Evolutionary conservation across 2,113 vertebrate genomes (phyloP), one percentile per base, ranked within the genome.

Genomic region (Ciconia maguari): DNA sequence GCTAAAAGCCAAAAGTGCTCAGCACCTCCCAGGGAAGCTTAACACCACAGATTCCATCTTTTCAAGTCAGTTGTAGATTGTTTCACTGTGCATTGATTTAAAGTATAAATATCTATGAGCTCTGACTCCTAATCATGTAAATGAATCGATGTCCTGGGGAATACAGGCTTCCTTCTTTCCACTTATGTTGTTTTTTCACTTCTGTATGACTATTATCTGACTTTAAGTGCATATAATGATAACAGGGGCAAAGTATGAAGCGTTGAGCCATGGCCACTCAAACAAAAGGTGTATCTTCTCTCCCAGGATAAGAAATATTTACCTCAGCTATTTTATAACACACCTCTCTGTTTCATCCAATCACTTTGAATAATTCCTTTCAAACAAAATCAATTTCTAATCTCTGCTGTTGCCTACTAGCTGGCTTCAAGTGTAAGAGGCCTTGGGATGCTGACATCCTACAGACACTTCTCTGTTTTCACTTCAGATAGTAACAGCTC

Each of bases 311-410:
- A 78, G 17, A 89, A 91, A 36, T 51, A 82, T 80, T 92, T 90
- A 26, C 38, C 26, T 90, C 51, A 76, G 18, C 36, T 84, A 15
- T 75, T 94, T 82, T 68, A 42, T 51, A 83, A 46, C 6, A 68
- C 30, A 38, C 6, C 1, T 69, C 19, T 72, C 58, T 93, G 27
- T 32, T 86, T 90, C 82, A 81, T 41, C 24, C 42, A 87, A 84
- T 52, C 4, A 38, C 36, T 91, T 62, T 57, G 25, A 89, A 87
- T 30, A 75, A 81, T 32, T 61, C 24, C 34, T 87, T 87, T 48
- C 16, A 69, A 96, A 87, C 18, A 86, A 87, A 97, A 95, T 60
- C 25, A 60, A 44, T 95, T 93, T 77, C 65, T 81, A 66, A 82
- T 74, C 70, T 87, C 34, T 65, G 17, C 10, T 14, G 19, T 20